Conservation (phyloP, 2,888 invertebrate genomes). For the Acrobasis repandana region DNA sequence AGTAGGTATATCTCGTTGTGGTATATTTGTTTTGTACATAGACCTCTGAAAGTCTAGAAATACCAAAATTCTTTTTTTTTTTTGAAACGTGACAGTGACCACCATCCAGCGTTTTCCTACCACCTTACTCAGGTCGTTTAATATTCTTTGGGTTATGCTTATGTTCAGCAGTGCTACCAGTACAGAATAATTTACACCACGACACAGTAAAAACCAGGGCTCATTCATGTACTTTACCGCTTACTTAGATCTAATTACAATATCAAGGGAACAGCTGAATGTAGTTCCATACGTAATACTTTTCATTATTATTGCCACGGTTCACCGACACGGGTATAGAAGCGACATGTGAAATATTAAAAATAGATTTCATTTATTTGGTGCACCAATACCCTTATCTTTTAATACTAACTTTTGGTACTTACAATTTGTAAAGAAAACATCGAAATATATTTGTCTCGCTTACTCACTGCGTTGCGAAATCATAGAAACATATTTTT, state of each 20-base stretch:
- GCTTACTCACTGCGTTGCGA: slow-evolving; percentile 11
- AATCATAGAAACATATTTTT: slow-evolving; percentile 10
- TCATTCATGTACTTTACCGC: slow-evolving; percentile 24
- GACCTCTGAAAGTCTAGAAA: no score
- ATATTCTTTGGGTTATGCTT: no score
- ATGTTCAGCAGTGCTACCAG: no score
- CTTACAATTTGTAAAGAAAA: slow-evolving; percentile 33
- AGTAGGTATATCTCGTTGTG: no score
- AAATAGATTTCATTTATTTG: slow-evolving; percentile 66
- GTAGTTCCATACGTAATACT: slow-evolving; percentile 49
- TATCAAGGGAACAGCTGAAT: slow-evolving; percentile 27
- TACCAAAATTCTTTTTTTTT: no score
- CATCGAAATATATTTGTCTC: slow-evolving; percentile 14
- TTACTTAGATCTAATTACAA: slow-evolving; percentile 27
- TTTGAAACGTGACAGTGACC: no score
- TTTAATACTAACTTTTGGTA: slow-evolving; percentile 58
- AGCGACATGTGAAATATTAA: slow-evolving; percentile 70
- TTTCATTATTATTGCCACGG: slow-evolving; percentile 61
- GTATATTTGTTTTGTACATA: no score
- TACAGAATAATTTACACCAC: background rate
- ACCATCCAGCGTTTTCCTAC: no score
- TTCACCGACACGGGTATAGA: slow-evolving; percentile 53
- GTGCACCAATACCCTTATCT: slow-evolving; percentile 58
- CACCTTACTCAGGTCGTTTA: no score
- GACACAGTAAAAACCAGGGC: background rate